phyloP scores from a whole-genome alignment of 2,888 invertebrate genomes.

The Nasonia oneida region DNA sequence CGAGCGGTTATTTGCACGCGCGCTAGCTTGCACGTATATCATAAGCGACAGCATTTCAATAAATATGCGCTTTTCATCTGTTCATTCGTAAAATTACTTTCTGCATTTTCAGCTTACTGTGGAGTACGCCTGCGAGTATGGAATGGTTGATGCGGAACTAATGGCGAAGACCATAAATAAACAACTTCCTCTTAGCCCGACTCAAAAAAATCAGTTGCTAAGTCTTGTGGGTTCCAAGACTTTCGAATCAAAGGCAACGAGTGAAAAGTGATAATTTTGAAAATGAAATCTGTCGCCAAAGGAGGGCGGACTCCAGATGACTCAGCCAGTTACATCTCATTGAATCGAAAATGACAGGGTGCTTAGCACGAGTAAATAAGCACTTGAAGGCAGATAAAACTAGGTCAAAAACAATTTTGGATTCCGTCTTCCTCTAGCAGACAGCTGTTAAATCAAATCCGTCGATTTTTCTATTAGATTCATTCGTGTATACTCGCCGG shows the following conservation, averaged over 20 bases:
- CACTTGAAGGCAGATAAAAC: not conserved
- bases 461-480: not conserved
- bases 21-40: not conserved
- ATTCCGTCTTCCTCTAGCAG: not conserved
- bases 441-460: constrained; percentile 1
- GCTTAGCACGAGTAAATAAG: constrained; percentile 1
- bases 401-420: constrained; percentile 20
- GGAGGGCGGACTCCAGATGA: not conserved
- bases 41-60: not conserved
- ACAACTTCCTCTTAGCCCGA: constrained; percentile 79
- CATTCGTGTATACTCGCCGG: not conserved
- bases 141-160: constrained; percentile 79
- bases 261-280: not conserved
- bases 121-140: constrained; percentile 82
- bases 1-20: not conserved
- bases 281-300: not conserved
- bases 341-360: not conserved
- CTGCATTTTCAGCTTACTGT: constrained; percentile 79
- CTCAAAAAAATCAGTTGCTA: constrained; percentile 79
- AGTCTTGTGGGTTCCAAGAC: constrained; percentile 79
- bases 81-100: not conserved
- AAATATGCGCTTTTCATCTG: not conserved
- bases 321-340: not conserved
- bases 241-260: not conserved
- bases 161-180: constrained; percentile 78